Evolutionary conservation across 2,797 vertebrate species (phyloP).

Genomic region (Pangasius krempfi): DNA sequence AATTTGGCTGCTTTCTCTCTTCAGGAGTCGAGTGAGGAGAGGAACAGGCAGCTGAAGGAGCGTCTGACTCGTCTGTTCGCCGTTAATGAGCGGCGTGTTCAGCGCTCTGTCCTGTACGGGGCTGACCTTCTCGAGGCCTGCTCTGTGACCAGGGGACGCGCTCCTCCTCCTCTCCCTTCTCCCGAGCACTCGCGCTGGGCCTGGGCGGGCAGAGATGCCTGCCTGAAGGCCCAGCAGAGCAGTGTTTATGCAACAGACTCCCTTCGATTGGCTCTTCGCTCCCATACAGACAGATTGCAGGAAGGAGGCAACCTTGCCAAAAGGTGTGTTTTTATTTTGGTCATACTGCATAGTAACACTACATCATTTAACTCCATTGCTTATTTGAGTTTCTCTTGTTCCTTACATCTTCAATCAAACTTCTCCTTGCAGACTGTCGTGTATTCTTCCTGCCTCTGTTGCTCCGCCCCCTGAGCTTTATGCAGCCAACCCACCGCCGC

Average conservation of each 20-base stretch:
- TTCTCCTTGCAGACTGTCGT: conserved; percentile 77
- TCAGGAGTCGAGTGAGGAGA: conserved; percentile 86
- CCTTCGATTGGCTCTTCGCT: conserved; percentile 73
- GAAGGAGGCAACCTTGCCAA: conserved; percentile 72
- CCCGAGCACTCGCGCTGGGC: conserved; percentile 74
- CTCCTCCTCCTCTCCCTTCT: conserved; percentile 54
- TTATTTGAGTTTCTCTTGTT: background rate
- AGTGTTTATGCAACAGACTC: conserved; percentile 66
- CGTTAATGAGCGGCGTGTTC: conserved; percentile 87
- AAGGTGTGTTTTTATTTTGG: conserved; percentile 71
- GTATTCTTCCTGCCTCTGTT: conserved; percentile 84
- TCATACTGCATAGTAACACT: background rate
- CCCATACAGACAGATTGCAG: conserved; percentile 70
- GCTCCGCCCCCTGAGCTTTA: conserved; percentile 83
- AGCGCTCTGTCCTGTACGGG: conserved; percentile 85
- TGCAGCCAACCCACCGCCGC: conserved; percentile 82
- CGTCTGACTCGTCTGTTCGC: conserved; percentile 83
- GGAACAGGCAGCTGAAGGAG: conserved; percentile 83
- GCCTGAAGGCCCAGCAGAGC: conserved; percentile 70
- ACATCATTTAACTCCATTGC: background rate
- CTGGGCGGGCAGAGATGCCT: conserved; percentile 83
- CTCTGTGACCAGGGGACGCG: conserved; percentile 62
- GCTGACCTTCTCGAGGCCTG: conserved; percentile 83
- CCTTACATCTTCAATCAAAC: background rate
- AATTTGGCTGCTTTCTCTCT: conserved; percentile 17